Base-by-base conservation (phyloP, 1,140 invertebrate species). In the Nomia melanderi region DNA sequence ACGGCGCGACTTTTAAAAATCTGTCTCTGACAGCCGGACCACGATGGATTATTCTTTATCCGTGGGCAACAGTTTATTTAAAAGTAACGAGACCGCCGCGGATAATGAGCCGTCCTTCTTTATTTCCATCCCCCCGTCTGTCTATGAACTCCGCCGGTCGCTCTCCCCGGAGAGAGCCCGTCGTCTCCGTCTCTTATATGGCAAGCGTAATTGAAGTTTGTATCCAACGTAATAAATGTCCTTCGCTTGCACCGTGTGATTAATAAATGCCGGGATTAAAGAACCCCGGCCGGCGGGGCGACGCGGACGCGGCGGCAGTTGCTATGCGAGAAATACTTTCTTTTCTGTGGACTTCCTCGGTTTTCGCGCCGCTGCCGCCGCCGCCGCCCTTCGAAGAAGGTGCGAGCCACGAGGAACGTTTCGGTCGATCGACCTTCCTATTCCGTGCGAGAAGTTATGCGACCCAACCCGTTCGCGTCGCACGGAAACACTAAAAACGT, bases 1-100 rank as follows among this genome's bases (percentile, higher is more conserved):
- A 88, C 83, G 86, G 81, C 81, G 74, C 82, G 83, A 88, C 86
- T 89, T 88, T 86, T 87, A 82, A 79, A 62, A 87, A 89, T 88
- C 87, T 87, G 87, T 87, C 87, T 87, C 81, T 82, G 84, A 67
- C 86, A 88, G 82, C 83, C 83, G 85, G 83, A 79, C 82, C 80
- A 78, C 76, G 77, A 77, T 84, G 82, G 65, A 80, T 84, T 82
- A 81, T 83, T 89, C 87, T 88, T 86, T 77, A 67, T 80, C 75
- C 66, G 76, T 69, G 65, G 63, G 77, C 76, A 81, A 78, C 79
- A 69, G 79, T 81, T 73, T 77, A 81, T 82, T 79, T 75, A 64
- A 71, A 72, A 73, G 78, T 82, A 79, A 79, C 78, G 81, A 80
- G 78, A 77, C 73, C 71, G 54, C 47, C 62, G 29, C 72, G 78